Percentiles rank a stretch among this genome's conserved stretches.
phyloP scores from a whole-genome alignment of 2,113 vertebrate species.

The Eolophus roseicapilla region DNA sequence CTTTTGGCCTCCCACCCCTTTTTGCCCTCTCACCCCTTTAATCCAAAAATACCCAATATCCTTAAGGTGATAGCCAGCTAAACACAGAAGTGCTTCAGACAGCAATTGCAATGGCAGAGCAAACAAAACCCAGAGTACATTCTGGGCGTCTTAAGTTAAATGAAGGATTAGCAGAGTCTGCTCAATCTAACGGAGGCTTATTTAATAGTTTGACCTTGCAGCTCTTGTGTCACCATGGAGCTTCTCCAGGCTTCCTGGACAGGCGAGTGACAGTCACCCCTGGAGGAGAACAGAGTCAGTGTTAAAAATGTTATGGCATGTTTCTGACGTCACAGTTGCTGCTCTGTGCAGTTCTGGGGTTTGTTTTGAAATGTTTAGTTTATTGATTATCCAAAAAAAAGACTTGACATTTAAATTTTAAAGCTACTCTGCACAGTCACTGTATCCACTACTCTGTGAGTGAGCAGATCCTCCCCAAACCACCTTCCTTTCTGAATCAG shows the following conservation, averaged over 20 bases:
- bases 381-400: constrained; percentile 43
- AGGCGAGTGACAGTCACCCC: constrained; percentile 8
- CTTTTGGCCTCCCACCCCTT: background rate
- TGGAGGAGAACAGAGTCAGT: background rate
- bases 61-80: background rate
- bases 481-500: constrained; percentile 36
- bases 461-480: constrained; percentile 32
- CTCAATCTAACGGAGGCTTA: background rate
- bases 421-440: constrained; percentile 38
- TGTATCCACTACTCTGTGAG: constrained; percentile 10
- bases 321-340: background rate
- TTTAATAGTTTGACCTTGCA: constrained; percentile 28
- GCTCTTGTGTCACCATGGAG: constrained; percentile 14
- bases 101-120: background rate
- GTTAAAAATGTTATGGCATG: background rate
- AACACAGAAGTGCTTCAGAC: constrained; percentile 3
- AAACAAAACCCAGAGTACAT: background rate
- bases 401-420: constrained; percentile 62
- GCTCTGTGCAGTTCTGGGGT: background rate
- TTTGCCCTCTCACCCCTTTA: background rate
- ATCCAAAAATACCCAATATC: background rate
- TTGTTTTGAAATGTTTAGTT: constrained; percentile 15
- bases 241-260: constrained; percentile 26
- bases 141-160: background rate
- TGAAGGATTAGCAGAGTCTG: constrained; percentile 22